Conservation (phyloP, 2,888 invertebrate species). For the Cyclophora albipunctata region DNA sequence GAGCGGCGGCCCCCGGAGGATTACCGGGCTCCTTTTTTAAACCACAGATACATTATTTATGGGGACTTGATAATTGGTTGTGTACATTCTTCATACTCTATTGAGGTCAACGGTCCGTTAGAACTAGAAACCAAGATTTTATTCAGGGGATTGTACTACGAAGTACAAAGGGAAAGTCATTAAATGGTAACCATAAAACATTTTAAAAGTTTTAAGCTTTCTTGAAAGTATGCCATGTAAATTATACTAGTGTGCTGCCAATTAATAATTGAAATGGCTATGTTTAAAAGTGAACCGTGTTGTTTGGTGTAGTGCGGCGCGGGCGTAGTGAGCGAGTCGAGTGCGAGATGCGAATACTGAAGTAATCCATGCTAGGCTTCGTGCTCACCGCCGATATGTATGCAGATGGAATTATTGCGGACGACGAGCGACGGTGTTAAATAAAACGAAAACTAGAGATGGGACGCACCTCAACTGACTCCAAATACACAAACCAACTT, state of each 20-base stretch:
- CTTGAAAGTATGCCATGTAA: too few relatives aligned
- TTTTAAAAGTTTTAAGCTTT: too few relatives aligned
- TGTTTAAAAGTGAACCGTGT: too few relatives aligned
- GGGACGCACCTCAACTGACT: conserved; percentile 9
- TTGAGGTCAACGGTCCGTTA: background rate
- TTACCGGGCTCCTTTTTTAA: conserved; percentile 3
- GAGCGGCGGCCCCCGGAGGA: background rate
- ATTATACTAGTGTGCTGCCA: too few relatives aligned
- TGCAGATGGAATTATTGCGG: conserved; percentile 55
- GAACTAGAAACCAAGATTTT: too few relatives aligned
- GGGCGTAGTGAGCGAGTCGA: conserved; percentile 2
- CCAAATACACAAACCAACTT: conserved; percentile 3
- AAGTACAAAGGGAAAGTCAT: too few relatives aligned
- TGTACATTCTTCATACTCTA: conserved; percentile 14
- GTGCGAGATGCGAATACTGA: conserved; percentile 16
- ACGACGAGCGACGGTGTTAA: conserved; percentile 37
- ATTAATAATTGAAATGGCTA: too few relatives aligned
- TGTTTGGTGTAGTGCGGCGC: too few relatives aligned
- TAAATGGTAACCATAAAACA: too few relatives aligned
- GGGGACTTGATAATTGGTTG: conserved; percentile 21
- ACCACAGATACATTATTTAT: conserved; percentile 8
- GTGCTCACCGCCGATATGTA: conserved; percentile 42
- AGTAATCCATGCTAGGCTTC: conserved; percentile 21
- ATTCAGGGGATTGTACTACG: too few relatives aligned
- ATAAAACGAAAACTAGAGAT: conserved; percentile 41